Evolutionary conservation across 2,888 invertebrate genomes (phyloP).

Genomic region (Elegia similella): DNA sequence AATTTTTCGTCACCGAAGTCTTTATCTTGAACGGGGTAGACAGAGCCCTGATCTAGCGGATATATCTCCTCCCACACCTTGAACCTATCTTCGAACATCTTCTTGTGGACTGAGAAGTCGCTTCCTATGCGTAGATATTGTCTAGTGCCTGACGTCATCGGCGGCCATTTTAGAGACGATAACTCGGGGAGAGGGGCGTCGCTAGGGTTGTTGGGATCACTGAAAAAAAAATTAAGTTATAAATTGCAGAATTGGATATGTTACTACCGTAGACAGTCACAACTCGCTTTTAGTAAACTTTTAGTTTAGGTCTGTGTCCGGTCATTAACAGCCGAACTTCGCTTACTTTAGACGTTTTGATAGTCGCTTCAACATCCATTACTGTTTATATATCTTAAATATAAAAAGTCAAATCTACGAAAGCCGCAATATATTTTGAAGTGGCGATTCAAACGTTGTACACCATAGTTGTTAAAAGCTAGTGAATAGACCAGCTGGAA

Average conservation of each 20-base stretch:
- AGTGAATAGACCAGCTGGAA: no score
- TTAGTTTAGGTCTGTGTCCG: no score
- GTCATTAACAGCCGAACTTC: no score
- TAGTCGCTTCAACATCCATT: no score
- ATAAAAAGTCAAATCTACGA: no score
- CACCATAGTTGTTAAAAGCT: no score
- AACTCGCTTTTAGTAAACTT: no score
- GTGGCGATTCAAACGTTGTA: no score
- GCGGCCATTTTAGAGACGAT: constrained; percentile 38
- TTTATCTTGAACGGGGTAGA: neutral
- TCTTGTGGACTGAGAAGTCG: constrained; percentile 29
- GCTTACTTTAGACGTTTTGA: no score
- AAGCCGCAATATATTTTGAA: no score
- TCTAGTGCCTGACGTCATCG: constrained; percentile 31
- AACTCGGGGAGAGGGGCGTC: constrained; percentile 32
- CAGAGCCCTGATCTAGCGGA: constrained; percentile 24
- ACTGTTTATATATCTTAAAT: no score
- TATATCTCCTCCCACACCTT: constrained; percentile 50
- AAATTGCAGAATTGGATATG: neutral
- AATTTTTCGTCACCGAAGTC: neutral
- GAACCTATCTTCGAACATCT: constrained; percentile 46
- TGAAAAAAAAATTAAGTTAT: constrained; percentile 21
- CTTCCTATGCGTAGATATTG: constrained; percentile 41
- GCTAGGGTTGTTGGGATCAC: constrained; percentile 46
- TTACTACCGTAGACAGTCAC: no score